Evolutionary conservation across 2,888 invertebrate species (phyloP).

Genomic region (Eupithecia subumbrata): DNA sequence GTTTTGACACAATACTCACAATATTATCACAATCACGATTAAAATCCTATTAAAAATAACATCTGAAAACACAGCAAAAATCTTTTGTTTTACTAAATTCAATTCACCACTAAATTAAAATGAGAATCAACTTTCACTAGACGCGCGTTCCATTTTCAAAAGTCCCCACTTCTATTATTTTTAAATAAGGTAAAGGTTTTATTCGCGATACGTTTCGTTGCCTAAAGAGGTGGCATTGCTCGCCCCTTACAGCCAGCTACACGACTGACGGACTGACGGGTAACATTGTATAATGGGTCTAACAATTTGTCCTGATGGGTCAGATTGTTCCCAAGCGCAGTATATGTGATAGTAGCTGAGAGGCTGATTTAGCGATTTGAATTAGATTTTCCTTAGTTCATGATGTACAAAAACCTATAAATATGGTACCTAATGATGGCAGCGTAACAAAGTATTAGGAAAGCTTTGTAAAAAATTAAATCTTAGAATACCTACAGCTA

Average conservation of each 20-base stretch:
- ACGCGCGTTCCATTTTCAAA: constrained; percentile 48
- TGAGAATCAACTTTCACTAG: constrained; percentile 30
- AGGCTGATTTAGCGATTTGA: constrained; percentile 53
- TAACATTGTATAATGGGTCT: constrained; percentile 77
- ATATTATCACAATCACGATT: constrained; percentile 45
- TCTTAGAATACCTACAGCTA: too few species aligned
- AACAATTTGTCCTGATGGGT: constrained; percentile 77
- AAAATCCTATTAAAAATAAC: constrained; percentile 44
- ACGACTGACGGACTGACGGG: constrained; percentile 75
- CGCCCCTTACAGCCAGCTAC: constrained; percentile 69
- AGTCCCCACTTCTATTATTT: constrained; percentile 36
- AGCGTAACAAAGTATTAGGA: too few species aligned
- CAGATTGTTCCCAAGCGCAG: constrained; percentile 67
- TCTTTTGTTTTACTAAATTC: constrained; percentile 30
- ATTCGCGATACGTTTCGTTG: constrained; percentile 36
- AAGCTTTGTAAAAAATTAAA: too few species aligned
- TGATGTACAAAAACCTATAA: neutral
- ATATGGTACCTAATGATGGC: too few species aligned
- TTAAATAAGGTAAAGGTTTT: constrained; percentile 34
- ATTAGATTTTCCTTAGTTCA: neutral
- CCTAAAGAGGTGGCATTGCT: constrained; percentile 50
- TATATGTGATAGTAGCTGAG: constrained; percentile 65
- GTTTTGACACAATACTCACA: constrained; percentile 44
- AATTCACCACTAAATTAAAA: constrained; percentile 24
- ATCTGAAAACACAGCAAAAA: constrained; percentile 40